A percentile compares a stretch with the other conserved stretches of the same genome.
Evolutionary conservation across 2,113 vertebrate genomes (phyloP).

Genomic region (Rhombomys opimus): DNA sequence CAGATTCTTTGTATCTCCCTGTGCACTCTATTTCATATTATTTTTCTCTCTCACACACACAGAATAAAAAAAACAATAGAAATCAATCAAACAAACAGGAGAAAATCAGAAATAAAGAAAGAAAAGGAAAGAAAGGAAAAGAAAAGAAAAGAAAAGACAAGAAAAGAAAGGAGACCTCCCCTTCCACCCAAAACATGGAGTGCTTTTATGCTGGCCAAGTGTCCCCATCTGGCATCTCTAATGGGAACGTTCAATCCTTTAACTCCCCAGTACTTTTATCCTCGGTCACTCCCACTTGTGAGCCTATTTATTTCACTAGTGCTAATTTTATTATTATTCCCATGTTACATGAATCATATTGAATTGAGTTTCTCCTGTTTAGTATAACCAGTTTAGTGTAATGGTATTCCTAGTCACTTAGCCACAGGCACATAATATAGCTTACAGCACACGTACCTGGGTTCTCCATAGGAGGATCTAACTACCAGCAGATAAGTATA

Average conservation of each 20-base stretch:
- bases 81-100: background rate
- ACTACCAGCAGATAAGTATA: background rate
- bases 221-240: background rate
- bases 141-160: too few relatives aligned
- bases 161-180: background rate
- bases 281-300: background rate
- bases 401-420: background rate
- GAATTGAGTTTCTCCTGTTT: background rate
- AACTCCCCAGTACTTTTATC: background rate
- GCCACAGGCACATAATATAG: background rate
- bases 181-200: background rate
- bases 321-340: background rate
- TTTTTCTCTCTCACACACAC: background rate
- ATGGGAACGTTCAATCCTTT: background rate
- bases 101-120: background rate
- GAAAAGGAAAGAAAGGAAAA: background rate
- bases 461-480: too few relatives aligned
- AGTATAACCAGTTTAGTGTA: background rate
- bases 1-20: background rate
- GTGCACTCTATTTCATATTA: background rate
- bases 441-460: background rate
- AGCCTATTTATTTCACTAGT: background rate
- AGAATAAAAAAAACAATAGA: background rate
- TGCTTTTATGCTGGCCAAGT: background rate
- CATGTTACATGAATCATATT: background rate